Conservation (phyloP, 2,888 invertebrate genomes). For the Platycnemis pennipes region DNA sequence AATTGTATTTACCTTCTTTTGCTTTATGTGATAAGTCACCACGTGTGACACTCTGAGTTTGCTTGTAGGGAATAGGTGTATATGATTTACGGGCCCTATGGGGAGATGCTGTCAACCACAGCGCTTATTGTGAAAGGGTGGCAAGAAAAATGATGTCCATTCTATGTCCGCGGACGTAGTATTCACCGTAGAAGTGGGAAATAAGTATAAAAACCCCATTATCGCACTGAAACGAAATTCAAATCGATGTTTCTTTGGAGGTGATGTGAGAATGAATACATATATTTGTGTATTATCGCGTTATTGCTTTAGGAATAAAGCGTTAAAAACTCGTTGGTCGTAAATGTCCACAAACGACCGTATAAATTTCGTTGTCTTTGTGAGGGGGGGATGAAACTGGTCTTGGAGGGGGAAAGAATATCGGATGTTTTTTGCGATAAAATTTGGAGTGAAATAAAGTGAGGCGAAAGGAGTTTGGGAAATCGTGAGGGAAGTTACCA, state of each 20-base stretch:
- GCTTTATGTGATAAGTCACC: too few relatives aligned
- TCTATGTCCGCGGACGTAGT: neutral
- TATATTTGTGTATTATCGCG: neutral
- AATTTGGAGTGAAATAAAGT: neutral
- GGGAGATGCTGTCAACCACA: neutral
- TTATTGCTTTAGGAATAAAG: neutral
- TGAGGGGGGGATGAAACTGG: neutral
- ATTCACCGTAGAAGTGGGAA: neutral
- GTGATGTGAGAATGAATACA: conserved; percentile 6
- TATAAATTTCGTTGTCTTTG: neutral
- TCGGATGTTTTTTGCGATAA: neutral
- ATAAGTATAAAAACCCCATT: neutral
- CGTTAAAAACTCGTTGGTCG: neutral
- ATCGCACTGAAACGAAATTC: neutral
- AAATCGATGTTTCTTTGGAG: neutral
- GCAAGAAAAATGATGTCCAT: neutral
- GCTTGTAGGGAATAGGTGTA: too few relatives aligned
- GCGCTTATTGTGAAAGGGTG: neutral
- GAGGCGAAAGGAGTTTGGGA: neutral
- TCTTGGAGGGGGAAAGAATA: neutral
- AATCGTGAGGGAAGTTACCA: neutral
- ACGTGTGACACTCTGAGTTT: too few relatives aligned
- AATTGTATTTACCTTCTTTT: too few relatives aligned
- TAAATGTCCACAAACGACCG: neutral
- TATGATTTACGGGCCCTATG: neutral